Percentiles rank a stretch among this genome's conserved stretches.
phyloP scores from a whole-genome alignment of 2,113 vertebrate species.

The Takifugu flavidus region DNA sequence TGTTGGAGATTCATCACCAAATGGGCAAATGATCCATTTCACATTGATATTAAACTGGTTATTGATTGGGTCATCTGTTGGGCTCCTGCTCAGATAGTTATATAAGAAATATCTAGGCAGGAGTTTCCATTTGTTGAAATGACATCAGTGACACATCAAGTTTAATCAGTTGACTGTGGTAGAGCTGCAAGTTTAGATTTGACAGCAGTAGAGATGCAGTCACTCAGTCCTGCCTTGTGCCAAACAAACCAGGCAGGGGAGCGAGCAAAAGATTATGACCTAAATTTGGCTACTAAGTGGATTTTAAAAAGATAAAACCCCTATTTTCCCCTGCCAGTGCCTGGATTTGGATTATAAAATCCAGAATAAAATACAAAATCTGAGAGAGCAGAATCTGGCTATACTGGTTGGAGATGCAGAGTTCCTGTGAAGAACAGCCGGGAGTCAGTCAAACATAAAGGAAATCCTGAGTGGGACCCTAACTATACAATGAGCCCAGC shows the following conservation, averaged over 20 bases:
- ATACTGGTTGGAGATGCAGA: constrained; percentile 39
- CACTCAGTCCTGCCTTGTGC: neutral
- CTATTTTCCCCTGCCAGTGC: constrained; percentile 27
- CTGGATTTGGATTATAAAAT: constrained; percentile 53
- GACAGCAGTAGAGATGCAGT: neutral
- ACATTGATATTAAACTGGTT: constrained; percentile 5
- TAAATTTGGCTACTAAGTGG: constrained; percentile 33
- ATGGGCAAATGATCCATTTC: too few species aligned
- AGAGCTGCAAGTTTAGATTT: neutral
- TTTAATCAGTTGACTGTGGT: constrained; percentile 23
- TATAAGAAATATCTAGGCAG: constrained; percentile 14
- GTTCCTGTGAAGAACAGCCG: constrained; percentile 40
- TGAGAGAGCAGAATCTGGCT: constrained; percentile 27
- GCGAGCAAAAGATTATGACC: constrained; percentile 10
- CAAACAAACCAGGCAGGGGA: constrained; percentile 13
- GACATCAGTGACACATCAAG: constrained; percentile 36
- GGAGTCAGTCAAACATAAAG: constrained; percentile 51
- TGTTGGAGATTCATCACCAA: neutral
- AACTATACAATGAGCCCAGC: constrained; percentile 38
- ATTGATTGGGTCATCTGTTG: constrained; percentile 16
- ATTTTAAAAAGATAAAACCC: constrained; percentile 46
- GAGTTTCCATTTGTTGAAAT: constrained; percentile 26
- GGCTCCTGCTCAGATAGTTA: constrained; percentile 7
- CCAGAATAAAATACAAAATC: constrained; percentile 47
- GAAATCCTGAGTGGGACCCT: constrained; percentile 57